These are phyloP conservation scores for Cyprinodon tularosa DNA, from an alignment of 2,113 vertebrate species.

Conservation along the genomic window DNA sequence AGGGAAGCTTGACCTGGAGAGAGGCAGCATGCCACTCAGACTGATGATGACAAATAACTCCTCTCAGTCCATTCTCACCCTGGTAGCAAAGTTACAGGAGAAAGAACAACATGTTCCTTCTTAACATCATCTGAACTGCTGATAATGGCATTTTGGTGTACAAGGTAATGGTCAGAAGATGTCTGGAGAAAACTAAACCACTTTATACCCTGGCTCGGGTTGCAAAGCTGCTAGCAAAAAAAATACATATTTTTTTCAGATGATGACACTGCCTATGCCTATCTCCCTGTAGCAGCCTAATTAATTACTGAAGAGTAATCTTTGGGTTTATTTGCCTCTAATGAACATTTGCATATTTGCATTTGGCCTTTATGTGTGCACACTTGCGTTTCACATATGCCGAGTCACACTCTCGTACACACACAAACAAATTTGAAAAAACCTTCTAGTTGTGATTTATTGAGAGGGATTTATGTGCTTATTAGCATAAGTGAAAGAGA, in stretches of 20 bases:
- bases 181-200: constrained; percentile 11
- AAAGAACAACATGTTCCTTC: constrained; percentile 59
- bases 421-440: constrained; percentile 14
- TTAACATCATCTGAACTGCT: constrained; percentile 50
- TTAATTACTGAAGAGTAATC: constrained; percentile 28
- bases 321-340: constrained; percentile 4
- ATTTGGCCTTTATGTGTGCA: constrained; percentile 17
- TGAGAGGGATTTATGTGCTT: constrained; percentile 44
- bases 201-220: constrained; percentile 1
- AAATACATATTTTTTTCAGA: too few relatives aligned
- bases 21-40: constrained; percentile 43
- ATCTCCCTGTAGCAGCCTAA: constrained; percentile 16
- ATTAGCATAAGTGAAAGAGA: constrained; percentile 62
- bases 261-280: neutral
- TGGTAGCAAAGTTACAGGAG: constrained; percentile 41
- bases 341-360: constrained; percentile 42
- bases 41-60: constrained; percentile 58
- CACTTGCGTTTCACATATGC: neutral
- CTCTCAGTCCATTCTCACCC: constrained; percentile 59
- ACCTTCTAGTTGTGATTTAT: constrained; percentile 29
- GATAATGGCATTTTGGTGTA: constrained; percentile 65
- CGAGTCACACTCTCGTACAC: neutral
- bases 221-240: neutral
- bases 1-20: constrained; percentile 26
- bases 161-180: constrained; percentile 14